Percentiles rank a stretch among this genome's conserved stretches.
These are phyloP conservation scores for Siphlonurus alternatus DNA, from an alignment of 2,888 invertebrate genomes.

Conservation along the genomic window DNA sequence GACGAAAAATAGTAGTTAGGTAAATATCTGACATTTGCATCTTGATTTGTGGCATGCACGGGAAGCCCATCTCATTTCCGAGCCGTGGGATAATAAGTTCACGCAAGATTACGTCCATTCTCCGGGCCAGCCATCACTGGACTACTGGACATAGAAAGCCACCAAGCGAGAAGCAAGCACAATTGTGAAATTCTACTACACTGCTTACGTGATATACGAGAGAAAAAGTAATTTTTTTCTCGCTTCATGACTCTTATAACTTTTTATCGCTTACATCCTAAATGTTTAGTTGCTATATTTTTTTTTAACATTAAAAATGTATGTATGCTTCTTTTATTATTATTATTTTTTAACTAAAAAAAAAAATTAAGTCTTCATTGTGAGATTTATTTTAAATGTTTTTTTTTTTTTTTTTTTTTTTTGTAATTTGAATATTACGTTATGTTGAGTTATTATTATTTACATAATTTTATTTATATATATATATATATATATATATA, in stretches of 20 bases:
- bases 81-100: conserved; percentile 1
- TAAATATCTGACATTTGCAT: background rate
- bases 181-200: background rate
- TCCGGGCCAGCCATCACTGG: background rate
- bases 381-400: too few species aligned
- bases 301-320: background rate
- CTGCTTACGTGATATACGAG: background rate
- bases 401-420: too few species aligned
- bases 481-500: too few species aligned
- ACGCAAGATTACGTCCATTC: conserved; percentile 3
- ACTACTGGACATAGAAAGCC: background rate
- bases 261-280: background rate
- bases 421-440: too few species aligned
- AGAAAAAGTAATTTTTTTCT: background rate
- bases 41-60: background rate
- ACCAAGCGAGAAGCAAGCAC: background rate
- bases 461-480: too few species aligned
- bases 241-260: background rate
- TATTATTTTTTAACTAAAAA: background rate
- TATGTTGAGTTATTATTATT: too few species aligned
- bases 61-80: conserved; percentile 3
- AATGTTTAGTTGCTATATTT: background rate
- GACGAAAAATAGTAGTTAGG: background rate
- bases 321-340: background rate
- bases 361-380: background rate